phyloP scores from a whole-genome alignment of 2,113 vertebrate species.

The Cololabis saira region DNA sequence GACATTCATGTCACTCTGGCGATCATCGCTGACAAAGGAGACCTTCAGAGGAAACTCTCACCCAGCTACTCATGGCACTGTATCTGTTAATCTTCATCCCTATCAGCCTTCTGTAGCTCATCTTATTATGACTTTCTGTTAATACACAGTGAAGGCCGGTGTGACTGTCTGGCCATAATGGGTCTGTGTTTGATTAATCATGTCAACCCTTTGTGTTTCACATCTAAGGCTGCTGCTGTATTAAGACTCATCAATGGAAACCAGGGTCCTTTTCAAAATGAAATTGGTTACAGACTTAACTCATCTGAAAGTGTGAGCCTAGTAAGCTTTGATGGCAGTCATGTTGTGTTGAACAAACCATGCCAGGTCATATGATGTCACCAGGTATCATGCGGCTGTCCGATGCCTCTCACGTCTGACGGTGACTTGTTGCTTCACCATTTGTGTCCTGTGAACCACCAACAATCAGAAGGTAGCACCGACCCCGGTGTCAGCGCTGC shows the following conservation, averaged over 20 bases:
- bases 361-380: slow-evolving; percentile 61
- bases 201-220: slow-evolving; percentile 77
- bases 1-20: slow-evolving; percentile 75
- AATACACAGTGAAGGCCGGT: slow-evolving; percentile 70
- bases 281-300: slow-evolving; percentile 72
- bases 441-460: slow-evolving; percentile 42
- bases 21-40: slow-evolving; percentile 71
- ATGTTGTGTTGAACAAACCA: slow-evolving; percentile 56
- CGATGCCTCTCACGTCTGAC: slow-evolving; percentile 10
- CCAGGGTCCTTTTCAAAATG: slow-evolving; percentile 74
- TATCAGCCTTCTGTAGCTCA: slow-evolving; percentile 76
- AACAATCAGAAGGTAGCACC: slow-evolving; percentile 56
- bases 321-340: slow-evolving; percentile 65
- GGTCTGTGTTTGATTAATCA: slow-evolving; percentile 81
- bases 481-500: slow-evolving; percentile 58
- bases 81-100: slow-evolving; percentile 81
- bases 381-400: slow-evolving; percentile 24
- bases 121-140: slow-evolving; percentile 84
- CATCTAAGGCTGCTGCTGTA: slow-evolving; percentile 74
- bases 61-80: slow-evolving; percentile 67
- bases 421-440: slow-evolving; percentile 55
- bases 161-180: slow-evolving; percentile 78
- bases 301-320: slow-evolving; percentile 63
- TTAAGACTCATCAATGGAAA: slow-evolving; percentile 75
- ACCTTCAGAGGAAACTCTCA: slow-evolving; percentile 73